Base-by-base conservation (phyloP, 2,888 invertebrate genomes). In the Agonopterix alstromeriana region DNA sequence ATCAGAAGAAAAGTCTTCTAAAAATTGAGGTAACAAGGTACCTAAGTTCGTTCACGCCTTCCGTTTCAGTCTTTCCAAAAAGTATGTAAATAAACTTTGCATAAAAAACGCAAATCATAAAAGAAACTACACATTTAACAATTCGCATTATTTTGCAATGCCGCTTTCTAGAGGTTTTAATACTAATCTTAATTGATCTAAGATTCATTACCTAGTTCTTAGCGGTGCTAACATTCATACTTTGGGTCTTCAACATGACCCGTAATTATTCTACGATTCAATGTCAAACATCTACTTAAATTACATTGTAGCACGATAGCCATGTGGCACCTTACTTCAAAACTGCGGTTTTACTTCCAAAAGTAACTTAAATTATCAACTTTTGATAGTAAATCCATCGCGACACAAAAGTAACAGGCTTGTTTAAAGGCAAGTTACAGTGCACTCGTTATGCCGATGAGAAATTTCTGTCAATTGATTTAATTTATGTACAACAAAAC, bases 251-350 rank as follows among this genome's bases (percentile, higher is more conserved):
- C 8, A n/a, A 35, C 5, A n/a, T 38, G 38, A 42, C 42, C 42
- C 8, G 8, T 42, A 11, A 43, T 42, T 42, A 42, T 10, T 43
- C 43, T 43, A 42, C 42, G 35, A 35, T 43, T 27, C 10, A 12
- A 53, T 51, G 57, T 63, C 56, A 54, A 61, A 62, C 62, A 61
- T 55, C 55, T 65, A 68, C 66, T 56, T 53, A n/a, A 38, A 38
- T n/a, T 38, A 38, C 38, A n/a, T 38, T 5, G 9, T 38, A 61
- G 61, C 52, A 57, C 58, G 45, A 61, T 61, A 46, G 64, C 70
- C 70, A 50, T 42, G 75, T 73, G 78, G 75, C 81, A 72, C 73
- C 66, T 79, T 71, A 80, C 74, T 65, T 38, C n/a, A 38, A 14
- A 14, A 9, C 10, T n/a, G 38, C 10, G 38, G 38, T n/a, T n/a